These are phyloP conservation scores for Peromyscus nudipes DNA, from an alignment of 2,797 vertebrate genomes.

Conservation along the genomic window DNA sequence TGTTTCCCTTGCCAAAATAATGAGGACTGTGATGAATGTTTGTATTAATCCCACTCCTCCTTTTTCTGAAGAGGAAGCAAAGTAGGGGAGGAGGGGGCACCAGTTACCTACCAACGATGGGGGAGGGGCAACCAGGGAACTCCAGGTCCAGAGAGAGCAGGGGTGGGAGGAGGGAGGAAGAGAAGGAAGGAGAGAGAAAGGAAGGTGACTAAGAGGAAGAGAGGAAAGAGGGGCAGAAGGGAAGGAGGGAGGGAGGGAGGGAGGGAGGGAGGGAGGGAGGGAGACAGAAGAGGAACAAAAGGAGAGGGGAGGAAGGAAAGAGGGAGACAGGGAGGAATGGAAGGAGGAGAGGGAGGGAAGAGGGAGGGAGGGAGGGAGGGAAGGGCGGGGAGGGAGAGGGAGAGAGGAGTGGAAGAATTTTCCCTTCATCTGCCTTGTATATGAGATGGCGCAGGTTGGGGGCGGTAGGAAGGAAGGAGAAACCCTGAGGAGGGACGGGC, in stretches of 20 bases:
- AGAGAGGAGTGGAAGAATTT: background rate
- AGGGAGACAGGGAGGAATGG: too few species aligned
- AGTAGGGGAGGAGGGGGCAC: too few species aligned
- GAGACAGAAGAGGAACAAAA: too few species aligned
- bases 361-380: too few species aligned
- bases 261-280: too few species aligned
- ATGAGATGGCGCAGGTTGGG: background rate
- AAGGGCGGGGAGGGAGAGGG: too few species aligned
- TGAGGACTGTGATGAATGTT: slow-evolving; percentile 40
- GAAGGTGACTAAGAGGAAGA: background rate
- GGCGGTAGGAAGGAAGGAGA: background rate
- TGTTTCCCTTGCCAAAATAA: slow-evolving; percentile 74
- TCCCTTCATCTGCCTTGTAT: too few species aligned
- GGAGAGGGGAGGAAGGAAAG: rapidly evolving
- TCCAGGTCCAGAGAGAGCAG: background rate
- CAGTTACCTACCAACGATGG: background rate
- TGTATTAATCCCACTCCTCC: background rate
- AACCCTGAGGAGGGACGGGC: slow-evolving; percentile 41
- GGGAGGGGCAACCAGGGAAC: background rate
- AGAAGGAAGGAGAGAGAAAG: too few species aligned
- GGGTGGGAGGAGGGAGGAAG: too few species aligned
- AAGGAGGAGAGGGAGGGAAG: background rate
- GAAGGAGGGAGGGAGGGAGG: too few species aligned
- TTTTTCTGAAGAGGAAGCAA: background rate
- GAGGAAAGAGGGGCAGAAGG: too few species aligned